Evolutionary conservation across 2,888 invertebrate species (phyloP).

Genomic region (Rotaria magnacalcarata): DNA sequence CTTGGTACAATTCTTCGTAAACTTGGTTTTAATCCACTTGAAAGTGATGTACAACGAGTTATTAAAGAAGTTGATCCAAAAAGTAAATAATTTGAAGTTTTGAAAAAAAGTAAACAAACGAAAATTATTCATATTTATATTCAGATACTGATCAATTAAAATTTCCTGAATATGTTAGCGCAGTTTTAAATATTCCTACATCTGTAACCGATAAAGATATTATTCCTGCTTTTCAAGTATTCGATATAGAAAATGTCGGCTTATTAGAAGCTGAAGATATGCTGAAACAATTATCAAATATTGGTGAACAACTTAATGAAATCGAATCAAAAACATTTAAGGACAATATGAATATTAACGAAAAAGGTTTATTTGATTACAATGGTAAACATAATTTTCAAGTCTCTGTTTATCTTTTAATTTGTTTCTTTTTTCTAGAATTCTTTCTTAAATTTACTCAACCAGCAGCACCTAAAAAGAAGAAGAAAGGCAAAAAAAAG

Average conservation of each 20-base stretch:
- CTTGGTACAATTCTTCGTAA: neutral
- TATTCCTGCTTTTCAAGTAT: neutral
- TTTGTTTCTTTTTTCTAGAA: neutral
- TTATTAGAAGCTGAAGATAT: neutral
- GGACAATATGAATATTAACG: neutral
- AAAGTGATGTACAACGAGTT: neutral
- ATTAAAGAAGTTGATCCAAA: neutral
- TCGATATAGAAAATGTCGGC: neutral
- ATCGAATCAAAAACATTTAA: neutral
- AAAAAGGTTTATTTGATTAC: neutral
- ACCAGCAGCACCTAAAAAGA: neutral
- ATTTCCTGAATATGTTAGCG: conserved; percentile 3
- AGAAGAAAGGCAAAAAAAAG: conserved; percentile 16
- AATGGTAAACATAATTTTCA: neutral
- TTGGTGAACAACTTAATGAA: neutral
- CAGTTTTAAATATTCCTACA: neutral
- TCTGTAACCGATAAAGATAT: neutral
- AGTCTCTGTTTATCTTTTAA: neutral
- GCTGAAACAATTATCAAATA: neutral
- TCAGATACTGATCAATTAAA: neutral
- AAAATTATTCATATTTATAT: too few relatives aligned
- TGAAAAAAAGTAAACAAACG: too few relatives aligned
- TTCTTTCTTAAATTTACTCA: conserved; percentile 11
- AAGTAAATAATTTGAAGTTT: neutral
- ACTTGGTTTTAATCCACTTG: neutral